phyloP scores from a whole-genome alignment of 2,113 vertebrate species.

The Lepisosteus oculatus region DNA sequence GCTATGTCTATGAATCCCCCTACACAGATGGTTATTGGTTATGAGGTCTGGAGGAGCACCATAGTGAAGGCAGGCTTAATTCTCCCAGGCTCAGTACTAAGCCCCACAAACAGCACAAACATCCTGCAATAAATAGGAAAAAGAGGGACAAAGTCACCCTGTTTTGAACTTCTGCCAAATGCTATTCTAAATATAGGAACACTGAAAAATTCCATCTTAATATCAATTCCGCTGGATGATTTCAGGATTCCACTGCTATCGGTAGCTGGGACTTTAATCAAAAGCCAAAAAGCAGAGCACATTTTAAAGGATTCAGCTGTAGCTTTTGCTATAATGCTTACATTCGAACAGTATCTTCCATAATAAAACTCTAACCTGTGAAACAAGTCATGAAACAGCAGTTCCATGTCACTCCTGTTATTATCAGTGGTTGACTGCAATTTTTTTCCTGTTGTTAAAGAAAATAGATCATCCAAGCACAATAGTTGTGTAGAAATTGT shows the following conservation, averaged over 20 bases:
- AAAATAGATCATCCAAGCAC: no score
- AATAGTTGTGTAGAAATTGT: no score
- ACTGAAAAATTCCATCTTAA: constrained; percentile 45
- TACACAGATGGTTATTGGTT: neutral
- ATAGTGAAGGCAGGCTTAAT: neutral
- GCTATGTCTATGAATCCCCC: neutral
- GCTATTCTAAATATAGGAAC: constrained; percentile 45
- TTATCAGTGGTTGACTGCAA: no score
- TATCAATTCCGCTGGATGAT: constrained; percentile 33
- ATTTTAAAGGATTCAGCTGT: constrained; percentile 6
- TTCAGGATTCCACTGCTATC: constrained; percentile 15
- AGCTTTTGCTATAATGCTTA: constrained; percentile 24
- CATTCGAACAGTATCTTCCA: neutral
- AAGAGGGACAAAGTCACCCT: neutral
- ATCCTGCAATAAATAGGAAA: neutral
- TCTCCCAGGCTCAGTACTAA: neutral
- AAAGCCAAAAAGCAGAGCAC: neutral
- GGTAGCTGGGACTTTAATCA: neutral
- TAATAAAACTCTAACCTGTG: no score
- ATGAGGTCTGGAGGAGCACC: neutral
- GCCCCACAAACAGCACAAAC: neutral
- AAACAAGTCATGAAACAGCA: no score
- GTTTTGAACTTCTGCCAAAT: constrained; percentile 34
- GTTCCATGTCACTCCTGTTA: no score
- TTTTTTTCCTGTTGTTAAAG: no score